phyloP scores from a whole-genome alignment of 2,888 invertebrate species.

The Oxycera nigricornis region DNA sequence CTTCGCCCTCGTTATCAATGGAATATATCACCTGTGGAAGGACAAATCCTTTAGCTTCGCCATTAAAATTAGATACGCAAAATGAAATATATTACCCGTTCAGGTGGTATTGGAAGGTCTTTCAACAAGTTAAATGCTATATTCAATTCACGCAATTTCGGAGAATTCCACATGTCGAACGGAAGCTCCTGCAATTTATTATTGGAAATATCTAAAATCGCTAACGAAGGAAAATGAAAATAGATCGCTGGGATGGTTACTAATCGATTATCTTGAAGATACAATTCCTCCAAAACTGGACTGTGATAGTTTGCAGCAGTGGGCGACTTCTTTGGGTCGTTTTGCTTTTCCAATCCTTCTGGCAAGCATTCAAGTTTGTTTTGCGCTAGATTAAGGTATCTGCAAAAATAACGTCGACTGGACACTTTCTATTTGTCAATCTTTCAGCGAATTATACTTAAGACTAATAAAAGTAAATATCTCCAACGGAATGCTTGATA shows the following conservation, averaged over 20 bases:
- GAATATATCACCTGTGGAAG: neutral
- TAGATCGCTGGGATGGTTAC: slow-evolving; percentile 81
- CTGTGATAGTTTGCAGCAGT: slow-evolving; percentile 66
- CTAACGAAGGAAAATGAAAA: slow-evolving; percentile 79
- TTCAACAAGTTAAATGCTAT: slow-evolving; percentile 86
- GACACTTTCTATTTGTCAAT: no score
- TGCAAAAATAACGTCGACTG: slow-evolving; percentile 49
- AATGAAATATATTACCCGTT: neutral
- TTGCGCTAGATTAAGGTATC: slow-evolving; percentile 85
- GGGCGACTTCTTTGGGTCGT: slow-evolving; percentile 50
- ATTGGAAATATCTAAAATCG: slow-evolving; percentile 89
- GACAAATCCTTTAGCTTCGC: neutral
- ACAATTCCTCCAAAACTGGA: slow-evolving; percentile 87
- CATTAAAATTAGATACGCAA: neutral
- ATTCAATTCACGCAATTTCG: slow-evolving; percentile 85
- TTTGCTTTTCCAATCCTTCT: slow-evolving; percentile 57
- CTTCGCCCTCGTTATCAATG: neutral
- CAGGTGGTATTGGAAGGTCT: slow-evolving; percentile 70
- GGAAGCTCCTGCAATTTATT: slow-evolving; percentile 88
- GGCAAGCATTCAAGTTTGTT: slow-evolving; percentile 85
- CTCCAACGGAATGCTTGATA: slow-evolving; percentile 79
- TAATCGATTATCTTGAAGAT: slow-evolving; percentile 90
- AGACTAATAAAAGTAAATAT: slow-evolving; percentile 86
- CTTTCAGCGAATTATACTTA: no score
- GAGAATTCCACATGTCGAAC: slow-evolving; percentile 84